Evolutionary conservation across 2,888 invertebrate genomes (phyloP), one percentile per base, ranked within the genome.

Genomic region (Ashinkailepas kermadecensis): DNA sequence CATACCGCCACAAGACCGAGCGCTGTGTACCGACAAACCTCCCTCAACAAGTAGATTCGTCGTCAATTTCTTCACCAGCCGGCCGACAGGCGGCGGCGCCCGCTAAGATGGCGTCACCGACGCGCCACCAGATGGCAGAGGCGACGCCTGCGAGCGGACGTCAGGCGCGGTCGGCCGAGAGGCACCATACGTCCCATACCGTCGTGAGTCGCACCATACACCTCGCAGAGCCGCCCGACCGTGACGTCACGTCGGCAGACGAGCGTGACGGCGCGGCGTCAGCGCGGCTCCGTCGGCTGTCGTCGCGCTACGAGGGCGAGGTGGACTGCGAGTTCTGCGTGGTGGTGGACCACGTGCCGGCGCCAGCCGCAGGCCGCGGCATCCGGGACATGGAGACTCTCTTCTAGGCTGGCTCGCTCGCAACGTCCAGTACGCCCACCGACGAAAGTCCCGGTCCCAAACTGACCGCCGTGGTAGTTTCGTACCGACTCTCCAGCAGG

Each of bases 291-390:
- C 15, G 65, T 23, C 65, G n/a, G 8, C 65, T 6, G 18, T 13
- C 65, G 59, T 59, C 59, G 59, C 59, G 65, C 1, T 18, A 54
- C 54, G 18, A 74, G 39, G 39, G 74, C 13, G 74, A 74, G 4
- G 74, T 74, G 13, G 74, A 74, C 39, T 54, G 15, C 18, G 74
- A 74, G 74, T 74, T 39, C 74, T 74, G 74, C 54, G 54, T 74
- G 74, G 23, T 74, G 15, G 74, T 74, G 8, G 74, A 74, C 21
- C 74, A 74, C 54, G 74, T 54, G 54, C 54, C 74, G 54, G 13
- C 18, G 18, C 39, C 74, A 18, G 74, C 15, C 74, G 74, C 21
- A 54, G 39, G 74, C 21, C 74, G 54, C 15, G 74, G 39, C 39
- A 54, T 74, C 54, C 8, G 74, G 4, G 39, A 74, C 25, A 74